Percentiles rank a stretch among this genome's conserved stretches.
phyloP scores from a whole-genome alignment of 1,140 invertebrate species.

The Drosophila tropicalis region DNA sequence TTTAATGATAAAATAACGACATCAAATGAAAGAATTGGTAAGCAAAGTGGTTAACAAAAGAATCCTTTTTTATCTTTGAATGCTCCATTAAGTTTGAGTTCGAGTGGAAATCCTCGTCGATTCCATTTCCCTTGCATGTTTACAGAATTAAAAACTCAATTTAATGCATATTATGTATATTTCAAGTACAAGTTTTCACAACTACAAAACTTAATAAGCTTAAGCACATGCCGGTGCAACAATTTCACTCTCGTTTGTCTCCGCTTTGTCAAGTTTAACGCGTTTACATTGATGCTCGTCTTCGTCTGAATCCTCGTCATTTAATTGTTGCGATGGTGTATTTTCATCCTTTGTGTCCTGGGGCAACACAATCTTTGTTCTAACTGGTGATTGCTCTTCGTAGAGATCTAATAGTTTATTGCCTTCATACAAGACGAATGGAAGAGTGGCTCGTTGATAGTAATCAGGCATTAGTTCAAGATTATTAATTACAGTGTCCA shows the following conservation, averaged over 20 bases:
- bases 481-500: conserved; percentile 95
- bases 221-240: conserved; percentile 44
- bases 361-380: neutral
- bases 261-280: conserved; percentile 42
- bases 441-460: conserved; percentile 92
- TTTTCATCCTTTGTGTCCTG: neutral
- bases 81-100: neutral
- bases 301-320: conserved; percentile 53
- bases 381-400: conserved; percentile 47
- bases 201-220: conserved; percentile 12
- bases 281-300: conserved; percentile 57
- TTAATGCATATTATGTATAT: too few relatives aligned
- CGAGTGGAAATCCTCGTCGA: too few relatives aligned
- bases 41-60: too few relatives aligned
- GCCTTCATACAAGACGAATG: conserved; percentile 88
- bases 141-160: too few relatives aligned
- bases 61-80: too few relatives aligned
- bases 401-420: conserved; percentile 73
- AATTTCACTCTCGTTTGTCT: conserved; percentile 40
- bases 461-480: conserved; percentile 92
- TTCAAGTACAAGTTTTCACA: conserved; percentile 15
- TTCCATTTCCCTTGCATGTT: conserved; percentile 1
- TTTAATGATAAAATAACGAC: neutral
- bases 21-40: too few relatives aligned
- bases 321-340: neutral